Evolutionary conservation across 2,113 vertebrate genomes (phyloP).

Genomic region (Colossoma macropomum): DNA sequence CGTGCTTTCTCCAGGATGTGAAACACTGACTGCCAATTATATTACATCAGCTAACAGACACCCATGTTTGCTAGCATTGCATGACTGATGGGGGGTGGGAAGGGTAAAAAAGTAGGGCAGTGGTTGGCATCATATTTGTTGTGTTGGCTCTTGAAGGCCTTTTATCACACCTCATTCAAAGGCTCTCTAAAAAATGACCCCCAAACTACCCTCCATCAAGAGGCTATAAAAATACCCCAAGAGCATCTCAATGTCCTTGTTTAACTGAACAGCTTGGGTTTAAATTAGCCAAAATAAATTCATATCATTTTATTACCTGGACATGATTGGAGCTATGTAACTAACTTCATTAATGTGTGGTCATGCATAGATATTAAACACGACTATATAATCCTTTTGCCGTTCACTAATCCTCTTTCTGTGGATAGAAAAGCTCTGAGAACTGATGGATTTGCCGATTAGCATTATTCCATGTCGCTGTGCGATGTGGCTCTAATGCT

Average conservation of each 20-base stretch:
- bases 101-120: too few relatives aligned
- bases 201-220: neutral
- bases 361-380: conserved; percentile 33
- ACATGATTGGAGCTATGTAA: conserved; percentile 14
- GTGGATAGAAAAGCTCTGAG: conserved; percentile 12
- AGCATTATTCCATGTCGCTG: neutral
- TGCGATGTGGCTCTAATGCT: neutral
- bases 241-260: conserved; percentile 25
- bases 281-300: conserved; percentile 46
- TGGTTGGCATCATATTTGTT: too few relatives aligned
- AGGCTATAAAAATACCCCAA: conserved; percentile 26
- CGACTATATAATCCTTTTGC: conserved; percentile 18
- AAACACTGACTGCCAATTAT: too few relatives aligned
- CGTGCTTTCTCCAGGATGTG: too few relatives aligned
- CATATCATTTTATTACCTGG: conserved; percentile 35
- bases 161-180: neutral
- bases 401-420: conserved; percentile 25
- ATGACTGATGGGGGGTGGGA: too few relatives aligned
- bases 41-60: too few relatives aligned
- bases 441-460: conserved; percentile 23
- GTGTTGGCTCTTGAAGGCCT: too few relatives aligned
- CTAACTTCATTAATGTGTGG: conserved; percentile 32
- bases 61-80: too few relatives aligned
- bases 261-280: conserved; percentile 35
- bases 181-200: neutral